These are phyloP conservation scores for Tokudaia tokunoshimensis DNA, from an alignment of 2,797 vertebrate species.

Conservation along the genomic window DNA sequence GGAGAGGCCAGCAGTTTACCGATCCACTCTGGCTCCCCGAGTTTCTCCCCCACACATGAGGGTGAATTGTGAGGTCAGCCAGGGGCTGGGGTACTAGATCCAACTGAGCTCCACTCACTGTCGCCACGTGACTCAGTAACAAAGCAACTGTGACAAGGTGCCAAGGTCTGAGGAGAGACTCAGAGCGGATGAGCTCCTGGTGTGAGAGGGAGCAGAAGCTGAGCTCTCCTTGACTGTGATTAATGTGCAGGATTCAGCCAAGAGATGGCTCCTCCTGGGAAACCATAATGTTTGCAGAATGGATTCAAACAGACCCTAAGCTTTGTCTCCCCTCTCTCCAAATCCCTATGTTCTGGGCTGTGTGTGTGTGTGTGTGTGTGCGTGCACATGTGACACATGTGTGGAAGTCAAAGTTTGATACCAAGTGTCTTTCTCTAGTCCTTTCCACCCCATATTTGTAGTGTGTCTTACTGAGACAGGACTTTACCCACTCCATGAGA, in stretches of 20 bases:
- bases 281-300: neutral
- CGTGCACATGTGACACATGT: neutral
- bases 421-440: neutral
- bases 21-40: neutral
- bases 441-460: neutral
- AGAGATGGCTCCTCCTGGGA: conserved; percentile 31
- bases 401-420: neutral
- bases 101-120: conserved; percentile 25
- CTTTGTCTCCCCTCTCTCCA: neutral
- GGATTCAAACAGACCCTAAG: neutral
- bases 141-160: conserved; percentile 42
- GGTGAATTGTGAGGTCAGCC: conserved; percentile 56
- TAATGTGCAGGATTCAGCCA: neutral
- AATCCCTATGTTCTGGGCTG: neutral
- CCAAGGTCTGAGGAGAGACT: conserved; percentile 35
- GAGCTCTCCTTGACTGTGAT: conserved; percentile 61
- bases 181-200: conserved; percentile 30
- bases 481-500: neutral
- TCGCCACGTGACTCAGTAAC: conserved; percentile 51
- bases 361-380: neutral
- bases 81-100: neutral
- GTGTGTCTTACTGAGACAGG: neutral
- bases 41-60: neutral
- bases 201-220: conserved; percentile 34
- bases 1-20: neutral